Percentiles rank a stretch among this genome's conserved stretches.
These are phyloP conservation scores for Channa argus DNA, from an alignment of 2,113 vertebrate species.

Conservation along the genomic window DNA sequence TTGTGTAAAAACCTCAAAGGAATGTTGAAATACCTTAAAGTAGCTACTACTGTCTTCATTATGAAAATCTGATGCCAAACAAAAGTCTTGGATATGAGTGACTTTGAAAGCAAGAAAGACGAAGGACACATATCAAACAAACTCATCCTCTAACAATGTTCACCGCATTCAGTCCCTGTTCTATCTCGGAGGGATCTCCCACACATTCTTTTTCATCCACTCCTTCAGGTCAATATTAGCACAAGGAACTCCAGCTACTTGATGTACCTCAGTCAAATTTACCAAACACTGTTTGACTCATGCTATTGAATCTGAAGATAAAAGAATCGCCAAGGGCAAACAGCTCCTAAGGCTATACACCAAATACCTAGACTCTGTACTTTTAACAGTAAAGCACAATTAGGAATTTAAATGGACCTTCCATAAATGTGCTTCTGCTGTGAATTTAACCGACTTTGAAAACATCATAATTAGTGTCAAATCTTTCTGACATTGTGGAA, in stretches of 20 bases:
- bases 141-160: conserved; percentile 47
- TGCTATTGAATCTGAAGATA: conserved; percentile 73
- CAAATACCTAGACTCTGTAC: conserved; percentile 43
- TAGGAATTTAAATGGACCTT: conserved; percentile 65
- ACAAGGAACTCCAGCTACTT: conserved; percentile 67
- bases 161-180: conserved; percentile 11
- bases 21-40: conserved; percentile 15
- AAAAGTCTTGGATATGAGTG: conserved; percentile 47
- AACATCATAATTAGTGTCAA: conserved; percentile 68
- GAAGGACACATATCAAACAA: conserved; percentile 65
- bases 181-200: conserved; percentile 57
- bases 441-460: conserved; percentile 62
- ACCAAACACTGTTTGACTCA: conserved; percentile 72
- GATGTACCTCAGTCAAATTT: conserved; percentile 71
- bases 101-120: conserved; percentile 63
- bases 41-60: conserved; percentile 38
- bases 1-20: conserved; percentile 15
- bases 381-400: conserved; percentile 59
- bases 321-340: conserved; percentile 75
- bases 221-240: conserved; percentile 76
- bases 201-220: conserved; percentile 41
- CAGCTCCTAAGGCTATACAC: conserved; percentile 62
- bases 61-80: conserved; percentile 62
- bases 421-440: conserved; percentile 56
- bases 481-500: conserved; percentile 51